Base-by-base conservation (phyloP, 1,140 invertebrate species). In the Temnothorax longispinosus region DNA sequence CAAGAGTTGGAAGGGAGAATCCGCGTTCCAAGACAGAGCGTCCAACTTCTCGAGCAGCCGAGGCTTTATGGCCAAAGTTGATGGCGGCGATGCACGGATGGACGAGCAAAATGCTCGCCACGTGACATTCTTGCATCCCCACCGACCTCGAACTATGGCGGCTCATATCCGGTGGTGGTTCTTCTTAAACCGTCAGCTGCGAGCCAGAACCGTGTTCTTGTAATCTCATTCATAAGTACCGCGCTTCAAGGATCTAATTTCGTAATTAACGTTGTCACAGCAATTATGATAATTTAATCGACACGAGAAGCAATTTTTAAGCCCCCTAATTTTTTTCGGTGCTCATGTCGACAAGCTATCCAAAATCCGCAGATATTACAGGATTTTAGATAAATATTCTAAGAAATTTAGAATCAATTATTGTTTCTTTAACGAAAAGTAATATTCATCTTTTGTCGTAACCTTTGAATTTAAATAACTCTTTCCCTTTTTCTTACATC, bases 41-140 rank as follows among this genome's bases (percentile, higher is more conserved):
- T 13, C 27, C 50, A 84, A 77, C 58, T 89, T 87, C 35, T 47
- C 47, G 86, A 82, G 60, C 54, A 52, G 32, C 44, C 71, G 47
- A 78, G 58, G 89, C 65, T 86, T 91, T 90, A 91, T 80, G 64
- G 77, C 52, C 47, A 71, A 90, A 90, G 84, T 86, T 86, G 81
- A 90, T 76, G 82, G 76, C 72, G 71, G 71, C 76, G 44, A 89
- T 75, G 87, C 88, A 80, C 75, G 78, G 69, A 75, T 41, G 54
- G 81, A 72, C 75, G 75, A 80, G 81, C 50, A 88, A 85, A 90
- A 90, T 85, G 75, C 69, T 81, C 54, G 67, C 58, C 88, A 77
- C 85, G 77, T 84, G 72, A 84, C 88, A 87, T 84, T 74, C 85
- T 87, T 86, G 69, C 32, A 50, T 50, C 47, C 62, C 44, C 54